Base-by-base conservation (phyloP, 1,140 invertebrate genomes). In the Microplitis mediator region DNA sequence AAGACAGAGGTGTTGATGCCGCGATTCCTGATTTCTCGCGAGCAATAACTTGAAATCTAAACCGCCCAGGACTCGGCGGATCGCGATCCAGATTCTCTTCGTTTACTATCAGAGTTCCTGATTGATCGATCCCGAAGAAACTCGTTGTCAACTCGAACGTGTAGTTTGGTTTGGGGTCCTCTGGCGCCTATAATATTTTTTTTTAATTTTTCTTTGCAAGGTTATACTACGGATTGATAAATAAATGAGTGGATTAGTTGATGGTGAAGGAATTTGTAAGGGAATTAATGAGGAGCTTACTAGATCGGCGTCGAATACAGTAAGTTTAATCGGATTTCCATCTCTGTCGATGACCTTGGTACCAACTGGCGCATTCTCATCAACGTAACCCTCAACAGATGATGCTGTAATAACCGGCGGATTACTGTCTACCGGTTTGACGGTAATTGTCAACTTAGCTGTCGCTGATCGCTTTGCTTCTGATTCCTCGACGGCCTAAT, bases 1-100 rank as follows among this genome's bases (percentile, higher is more conserved):
- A 86, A 0, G 93, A 94, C 4, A 94, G 84, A 0, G 95, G 95
- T 11, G 94, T 90, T 73, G 94, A 95, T 4, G 94, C 94, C 0
- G 93, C 94, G 50, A 91, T 90, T 1, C 93, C 93, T 13, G 88
- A 91, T 68, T 91, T 91, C 85, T 96, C 95, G 13, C 95, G 86
- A 3, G 94, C 95, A 2, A 96, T 94, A 9, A 92, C 91, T 84
- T 94, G 92, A 82, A 97, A 96, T 75, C 92, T 91, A 77, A 95
- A 95, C 79, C 91, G 91, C 60, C 93, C 93, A 0, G 93, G 93
- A 82, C 93, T 95, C 0, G 95, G 95, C 4, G 94, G 93, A 87
- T 97, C 95, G 65, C 95, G 88, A 81, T 97, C 95, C 54, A 97
- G 85, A 81, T 93, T 92, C 75, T 95, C 92, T 80, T 95, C 93